These are phyloP conservation scores for Rhizoglyphus robini DNA, from an alignment of 1,140 invertebrate species.

Conservation along the genomic window DNA sequence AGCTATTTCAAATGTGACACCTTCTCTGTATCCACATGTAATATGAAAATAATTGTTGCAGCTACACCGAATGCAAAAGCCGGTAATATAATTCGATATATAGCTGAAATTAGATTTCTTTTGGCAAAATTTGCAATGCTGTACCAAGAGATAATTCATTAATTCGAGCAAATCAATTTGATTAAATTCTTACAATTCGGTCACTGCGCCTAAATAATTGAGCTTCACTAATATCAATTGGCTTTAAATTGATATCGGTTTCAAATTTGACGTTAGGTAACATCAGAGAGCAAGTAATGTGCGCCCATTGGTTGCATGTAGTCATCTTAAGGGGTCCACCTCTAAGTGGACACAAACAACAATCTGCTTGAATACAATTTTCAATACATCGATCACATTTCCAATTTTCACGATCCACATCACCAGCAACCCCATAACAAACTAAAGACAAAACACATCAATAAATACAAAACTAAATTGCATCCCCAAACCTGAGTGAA, in stretches of 20 bases:
- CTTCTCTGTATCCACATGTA: conserved; percentile 39
- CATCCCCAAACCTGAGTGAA: conserved; percentile 36
- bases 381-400: conserved; percentile 31
- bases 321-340: conserved; percentile 49
- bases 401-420: conserved; percentile 29
- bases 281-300: conserved; percentile 41
- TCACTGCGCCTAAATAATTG: conserved; percentile 5
- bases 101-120: conserved; percentile 16
- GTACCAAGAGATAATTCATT: no score
- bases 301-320: conserved; percentile 43
- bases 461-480: conserved; percentile 25
- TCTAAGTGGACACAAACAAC: conserved; percentile 42
- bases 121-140: conserved; percentile 27
- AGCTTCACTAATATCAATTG: conserved; percentile 34
- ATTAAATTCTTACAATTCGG: conserved; percentile 10
- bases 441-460: conserved; percentile 12
- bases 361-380: conserved; percentile 22
- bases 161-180: no score
- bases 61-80: conserved; percentile 38
- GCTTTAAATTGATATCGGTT: conserved; percentile 33
- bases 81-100: conserved; percentile 11
- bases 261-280: conserved; percentile 34
- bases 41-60: conserved; percentile 38
- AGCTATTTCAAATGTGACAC: conserved; percentile 35
- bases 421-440: conserved; percentile 19